Conservation (phyloP, 2,888 invertebrate genomes). For the Caenorhabditis japonica region DNA sequence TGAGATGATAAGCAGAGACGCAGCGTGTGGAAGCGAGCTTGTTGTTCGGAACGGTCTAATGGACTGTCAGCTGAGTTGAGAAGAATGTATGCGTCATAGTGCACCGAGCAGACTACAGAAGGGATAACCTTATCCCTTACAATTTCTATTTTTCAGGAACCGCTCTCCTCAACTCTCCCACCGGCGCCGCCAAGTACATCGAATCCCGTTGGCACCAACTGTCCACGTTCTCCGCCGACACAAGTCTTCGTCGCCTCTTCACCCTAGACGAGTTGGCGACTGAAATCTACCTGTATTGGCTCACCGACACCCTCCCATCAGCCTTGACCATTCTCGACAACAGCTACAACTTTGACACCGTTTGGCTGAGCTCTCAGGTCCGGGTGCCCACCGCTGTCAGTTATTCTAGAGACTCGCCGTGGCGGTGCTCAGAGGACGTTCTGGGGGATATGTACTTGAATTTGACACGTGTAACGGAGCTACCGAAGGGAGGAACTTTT, state of each 20-base stretch:
- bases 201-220: constrained; percentile 51
- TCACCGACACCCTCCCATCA: constrained; percentile 55
- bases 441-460: constrained; percentile 47
- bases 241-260: constrained; percentile 51
- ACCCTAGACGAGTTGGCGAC: constrained; percentile 68
- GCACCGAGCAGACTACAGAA: no score
- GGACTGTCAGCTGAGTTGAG: no score
- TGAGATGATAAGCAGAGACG: no score
- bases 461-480: constrained; percentile 42
- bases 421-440: constrained; percentile 31
- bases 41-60: no score
- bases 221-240: constrained; percentile 25
- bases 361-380: constrained; percentile 36
- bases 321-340: constrained; percentile 44
- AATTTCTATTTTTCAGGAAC: constrained; percentile 17
- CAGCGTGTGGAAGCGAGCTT: no score
- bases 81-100: no score
- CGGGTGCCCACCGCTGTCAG: constrained; percentile 31
- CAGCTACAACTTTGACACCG: constrained; percentile 33
- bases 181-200: constrained; percentile 45
- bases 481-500: constrained; percentile 62
- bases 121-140: neutral
- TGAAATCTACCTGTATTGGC: constrained; percentile 64
- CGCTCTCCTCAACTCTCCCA: constrained; percentile 51
- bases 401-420: constrained; percentile 45